Conservation (phyloP, 1,140 invertebrate genomes). For the Oncopeltus fasciatus region DNA sequence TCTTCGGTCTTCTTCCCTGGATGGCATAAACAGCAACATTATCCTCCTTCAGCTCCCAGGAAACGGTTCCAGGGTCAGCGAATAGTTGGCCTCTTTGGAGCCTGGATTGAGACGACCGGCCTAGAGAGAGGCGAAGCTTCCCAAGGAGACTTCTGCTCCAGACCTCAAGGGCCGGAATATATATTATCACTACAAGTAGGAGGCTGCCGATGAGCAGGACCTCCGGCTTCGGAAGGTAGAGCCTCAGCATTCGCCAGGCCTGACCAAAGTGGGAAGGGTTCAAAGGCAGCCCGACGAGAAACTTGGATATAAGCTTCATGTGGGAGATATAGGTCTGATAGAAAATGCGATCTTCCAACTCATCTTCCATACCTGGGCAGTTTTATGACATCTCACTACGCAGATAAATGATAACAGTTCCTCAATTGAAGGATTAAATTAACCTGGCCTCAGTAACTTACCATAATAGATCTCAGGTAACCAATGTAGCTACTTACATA, state of each 20-base stretch:
- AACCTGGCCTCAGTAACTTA: too few species aligned
- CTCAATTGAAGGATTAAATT: too few species aligned
- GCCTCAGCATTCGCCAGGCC: constrained; percentile 54
- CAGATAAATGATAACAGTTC: neutral
- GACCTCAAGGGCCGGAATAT: constrained; percentile 61
- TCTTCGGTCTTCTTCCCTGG: constrained; percentile 70
- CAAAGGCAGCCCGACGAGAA: constrained; percentile 53
- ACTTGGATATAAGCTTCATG: constrained; percentile 65
- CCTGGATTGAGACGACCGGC: constrained; percentile 37
- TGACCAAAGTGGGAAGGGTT: constrained; percentile 40
- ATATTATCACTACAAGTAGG: constrained; percentile 51
- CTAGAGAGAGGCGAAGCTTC: constrained; percentile 51
- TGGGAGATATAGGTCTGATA: constrained; percentile 70
- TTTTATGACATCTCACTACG: neutral
- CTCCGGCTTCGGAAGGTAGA: constrained; percentile 62
- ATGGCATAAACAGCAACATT: constrained; percentile 73
- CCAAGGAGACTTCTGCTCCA: constrained; percentile 60
- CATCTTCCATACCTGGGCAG: constrained; percentile 69
- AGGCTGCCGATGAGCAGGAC: constrained; percentile 48
- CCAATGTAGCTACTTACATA: too few species aligned
- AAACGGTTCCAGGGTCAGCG: constrained; percentile 35
- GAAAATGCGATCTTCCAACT: constrained; percentile 69
- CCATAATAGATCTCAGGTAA: too few species aligned
- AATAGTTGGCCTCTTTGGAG: constrained; percentile 31
- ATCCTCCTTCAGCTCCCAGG: constrained; percentile 60